These are phyloP conservation scores for Cephalopachus bancanus DNA, from an alignment of 2,797 vertebrate genomes.

Conservation along the genomic window DNA sequence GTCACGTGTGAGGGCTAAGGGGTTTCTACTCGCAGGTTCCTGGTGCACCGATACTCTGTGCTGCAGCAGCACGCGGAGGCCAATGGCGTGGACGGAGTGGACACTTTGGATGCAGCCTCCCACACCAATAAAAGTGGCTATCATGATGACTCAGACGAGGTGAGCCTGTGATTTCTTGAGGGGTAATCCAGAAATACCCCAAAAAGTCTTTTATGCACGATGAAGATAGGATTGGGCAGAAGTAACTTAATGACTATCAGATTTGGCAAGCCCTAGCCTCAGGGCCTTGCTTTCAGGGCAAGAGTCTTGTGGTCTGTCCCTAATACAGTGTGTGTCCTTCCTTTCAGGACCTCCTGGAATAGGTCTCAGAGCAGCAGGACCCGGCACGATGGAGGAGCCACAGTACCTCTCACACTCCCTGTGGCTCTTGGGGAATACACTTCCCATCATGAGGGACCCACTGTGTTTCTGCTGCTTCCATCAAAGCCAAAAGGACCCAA, in stretches of 20 bases:
- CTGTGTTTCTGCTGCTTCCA: slow-evolving; percentile 81
- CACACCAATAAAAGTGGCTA: slow-evolving; percentile 89
- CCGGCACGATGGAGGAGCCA: slow-evolving; percentile 51
- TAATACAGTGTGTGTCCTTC: slow-evolving; percentile 23
- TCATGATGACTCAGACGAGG: slow-evolving; percentile 98
- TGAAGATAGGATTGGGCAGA: background rate
- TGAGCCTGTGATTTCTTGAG: slow-evolving; percentile 81
- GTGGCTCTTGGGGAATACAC: slow-evolving; percentile 78
- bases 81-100: slow-evolving; percentile 90
- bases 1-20: accelerated
- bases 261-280: background rate
- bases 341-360: slow-evolving; percentile 86
- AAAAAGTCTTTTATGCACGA: background rate
- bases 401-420: slow-evolving; percentile 74
- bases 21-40: slow-evolving; percentile 89
- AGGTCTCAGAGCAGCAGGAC: slow-evolving; percentile 70
- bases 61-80: slow-evolving; percentile 94
- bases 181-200: background rate
- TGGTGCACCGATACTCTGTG: slow-evolving; percentile 96
- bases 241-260: background rate
- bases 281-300: background rate
- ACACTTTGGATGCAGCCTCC: slow-evolving; percentile 89
- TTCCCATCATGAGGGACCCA: slow-evolving; percentile 73
- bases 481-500: slow-evolving; percentile 81
- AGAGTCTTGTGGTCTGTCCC: background rate